Evolutionary conservation across 37 sponge, comb jelly and placozoan genomes (phyloP), one percentile per base, ranked within the genome.

Genomic region (Diacarnus erythraeanus): DNA sequence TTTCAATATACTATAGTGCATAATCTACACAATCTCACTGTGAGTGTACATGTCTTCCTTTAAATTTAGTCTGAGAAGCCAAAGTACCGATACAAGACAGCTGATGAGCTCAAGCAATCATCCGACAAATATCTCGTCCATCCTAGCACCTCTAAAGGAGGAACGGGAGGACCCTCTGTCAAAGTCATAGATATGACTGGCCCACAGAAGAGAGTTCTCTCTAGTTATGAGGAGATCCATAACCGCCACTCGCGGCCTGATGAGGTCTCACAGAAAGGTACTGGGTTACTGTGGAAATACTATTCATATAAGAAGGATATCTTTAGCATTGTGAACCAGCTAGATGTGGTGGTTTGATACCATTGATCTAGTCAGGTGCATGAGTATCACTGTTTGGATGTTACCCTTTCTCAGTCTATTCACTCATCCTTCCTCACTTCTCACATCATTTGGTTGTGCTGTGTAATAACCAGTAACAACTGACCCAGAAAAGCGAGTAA

Each of bases 151-250:
- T 39, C 42, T 1, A n/a, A 43, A 4, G 63, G 41, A 36, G 60
- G 60, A 34, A 10, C 26, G 37, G 66, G 42, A 1, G 23, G 36
- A 2, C 22, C 83, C 33, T 82, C 74, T 30, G 75, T 83, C 34
- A 74, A 74, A 43, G 95, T 98, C 30, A 89, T 98, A 23, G 96
- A 98, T 69, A 91, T 96, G 94, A 98, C 96, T 26, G 99, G 99
- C 1, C 94, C 90, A 10, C 65, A 94, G 74, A 69, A 80, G 38
- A 80, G 92, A 43, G 94, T 88, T 12, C 69, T 93, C 51, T 57
- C 79, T 61, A 94, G 96, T 70, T 98, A 96, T 60, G 84, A 89
- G 31, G 87, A 93, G 77, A 91, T 96, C 29, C 84, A 87, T 37
- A 54, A 80, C 26, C 61, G 84, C n/a, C 91, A 86, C 31, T 30